Percentiles rank a stretch among this genome's conserved stretches.
phyloP scores from a whole-genome alignment of 2,888 invertebrate species.

The Amblyjoppa proteus region DNA sequence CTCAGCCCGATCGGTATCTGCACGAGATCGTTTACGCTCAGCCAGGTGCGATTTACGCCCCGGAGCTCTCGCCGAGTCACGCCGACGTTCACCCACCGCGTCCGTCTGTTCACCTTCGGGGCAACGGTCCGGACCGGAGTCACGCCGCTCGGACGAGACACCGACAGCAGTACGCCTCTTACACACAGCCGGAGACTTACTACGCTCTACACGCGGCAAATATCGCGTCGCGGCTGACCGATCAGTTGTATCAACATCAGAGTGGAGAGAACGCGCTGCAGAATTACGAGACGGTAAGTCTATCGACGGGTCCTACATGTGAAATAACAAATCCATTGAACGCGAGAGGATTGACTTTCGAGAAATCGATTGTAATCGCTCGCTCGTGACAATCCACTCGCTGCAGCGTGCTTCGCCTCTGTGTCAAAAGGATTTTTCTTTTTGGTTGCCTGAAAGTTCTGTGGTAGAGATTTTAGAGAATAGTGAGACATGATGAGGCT shows the following conservation, averaged over 20 bases:
- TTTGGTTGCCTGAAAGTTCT: no score
- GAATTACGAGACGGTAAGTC: conserved; percentile 76
- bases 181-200: conserved; percentile 62
- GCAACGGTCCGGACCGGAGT: conserved; percentile 75
- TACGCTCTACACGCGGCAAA: conserved; percentile 68
- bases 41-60: conserved; percentile 75
- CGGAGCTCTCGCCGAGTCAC: conserved; percentile 72
- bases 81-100: conserved; percentile 72
- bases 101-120: conserved; percentile 76
- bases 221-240: conserved; percentile 72
- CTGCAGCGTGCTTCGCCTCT: no score
- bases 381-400: no score
- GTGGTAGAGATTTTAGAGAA: no score
- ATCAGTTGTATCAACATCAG: conserved; percentile 76
- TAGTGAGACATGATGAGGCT: no score
- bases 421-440: no score
- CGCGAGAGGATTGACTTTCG: no score
- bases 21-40: conserved; percentile 78
- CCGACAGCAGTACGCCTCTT: conserved; percentile 73
- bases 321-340: no score
- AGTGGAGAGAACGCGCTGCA: conserved; percentile 70
- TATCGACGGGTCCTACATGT: neutral
- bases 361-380: no score
- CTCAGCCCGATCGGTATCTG: conserved; percentile 74
- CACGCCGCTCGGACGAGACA: conserved; percentile 70